Conservation (phyloP, 2,113 vertebrate species). For the Coturnix japonica region DNA sequence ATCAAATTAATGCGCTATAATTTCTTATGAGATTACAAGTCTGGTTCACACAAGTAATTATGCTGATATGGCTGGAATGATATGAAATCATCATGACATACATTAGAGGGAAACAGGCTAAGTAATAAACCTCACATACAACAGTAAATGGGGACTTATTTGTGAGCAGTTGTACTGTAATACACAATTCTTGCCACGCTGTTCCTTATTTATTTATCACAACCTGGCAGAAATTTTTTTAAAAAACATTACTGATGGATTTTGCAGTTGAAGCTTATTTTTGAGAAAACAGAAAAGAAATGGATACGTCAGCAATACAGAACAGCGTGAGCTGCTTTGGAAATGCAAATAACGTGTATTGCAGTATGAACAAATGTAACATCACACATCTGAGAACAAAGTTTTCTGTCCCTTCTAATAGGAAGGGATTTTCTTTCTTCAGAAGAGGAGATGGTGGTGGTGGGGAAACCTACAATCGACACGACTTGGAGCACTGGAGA, state of each 20-base stretch:
- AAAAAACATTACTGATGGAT: neutral
- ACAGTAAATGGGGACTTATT: conserved; percentile 27
- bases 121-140: conserved; percentile 18
- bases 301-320: neutral
- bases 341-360: conserved; percentile 43
- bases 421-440: neutral
- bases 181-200: neutral
- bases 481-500: neutral
- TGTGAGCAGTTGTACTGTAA: conserved; percentile 20
- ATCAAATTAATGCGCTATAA: conserved; percentile 38
- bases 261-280: conserved; percentile 32
- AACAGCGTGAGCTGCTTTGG: conserved; percentile 32
- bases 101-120: conserved; percentile 29
- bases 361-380: neutral
- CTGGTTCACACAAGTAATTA: conserved; percentile 42
- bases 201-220: conserved; percentile 44
- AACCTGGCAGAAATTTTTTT: conserved; percentile 17
- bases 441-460: neutral
- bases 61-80: conserved; percentile 14
- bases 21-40: conserved; percentile 44
- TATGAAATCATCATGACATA: conserved; percentile 32
- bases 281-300: conserved; percentile 25
- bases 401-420: conserved; percentile 8
- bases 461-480: neutral
- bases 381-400: neutral